phyloP scores from a whole-genome alignment of 2,797 vertebrate species.

The Schizothorax lantsangensis region DNA sequence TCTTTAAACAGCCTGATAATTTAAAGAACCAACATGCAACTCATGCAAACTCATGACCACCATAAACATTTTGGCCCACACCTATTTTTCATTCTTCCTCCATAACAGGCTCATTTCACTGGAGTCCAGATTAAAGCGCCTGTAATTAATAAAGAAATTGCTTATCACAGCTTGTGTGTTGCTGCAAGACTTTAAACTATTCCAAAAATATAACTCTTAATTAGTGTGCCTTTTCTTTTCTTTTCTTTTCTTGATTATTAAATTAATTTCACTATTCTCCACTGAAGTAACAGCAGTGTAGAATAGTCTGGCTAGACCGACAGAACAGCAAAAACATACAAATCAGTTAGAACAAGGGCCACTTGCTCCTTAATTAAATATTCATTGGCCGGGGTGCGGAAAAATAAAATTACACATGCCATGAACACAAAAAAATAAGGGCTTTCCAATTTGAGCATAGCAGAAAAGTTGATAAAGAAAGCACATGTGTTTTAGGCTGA shows the following conservation, averaged over 20 bases:
- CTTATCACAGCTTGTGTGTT: constrained; percentile 15
- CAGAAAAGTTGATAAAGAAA: constrained; percentile 46
- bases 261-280: no score
- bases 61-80: neutral
- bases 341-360: constrained; percentile 53
- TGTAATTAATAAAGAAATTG: neutral
- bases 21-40: constrained; percentile 7
- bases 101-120: constrained; percentile 1
- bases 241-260: neutral
- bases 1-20: neutral
- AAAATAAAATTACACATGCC: constrained; percentile 44
- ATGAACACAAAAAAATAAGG: constrained; percentile 37
- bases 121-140: neutral
- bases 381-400: constrained; percentile 47
- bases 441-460: constrained; percentile 34
- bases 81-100: neutral
- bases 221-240: constrained; percentile 27
- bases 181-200: constrained; percentile 27
- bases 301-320: neutral
- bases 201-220: constrained; percentile 49
- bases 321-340: constrained; percentile 32
- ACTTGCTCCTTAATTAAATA: constrained; percentile 54
- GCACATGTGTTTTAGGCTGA: constrained; percentile 55
- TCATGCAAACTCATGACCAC: neutral
- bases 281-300: constrained; percentile 17